Evolutionary conservation across 2,888 invertebrate genomes (phyloP).

Genomic region (Pyrochroa serraticornis): DNA sequence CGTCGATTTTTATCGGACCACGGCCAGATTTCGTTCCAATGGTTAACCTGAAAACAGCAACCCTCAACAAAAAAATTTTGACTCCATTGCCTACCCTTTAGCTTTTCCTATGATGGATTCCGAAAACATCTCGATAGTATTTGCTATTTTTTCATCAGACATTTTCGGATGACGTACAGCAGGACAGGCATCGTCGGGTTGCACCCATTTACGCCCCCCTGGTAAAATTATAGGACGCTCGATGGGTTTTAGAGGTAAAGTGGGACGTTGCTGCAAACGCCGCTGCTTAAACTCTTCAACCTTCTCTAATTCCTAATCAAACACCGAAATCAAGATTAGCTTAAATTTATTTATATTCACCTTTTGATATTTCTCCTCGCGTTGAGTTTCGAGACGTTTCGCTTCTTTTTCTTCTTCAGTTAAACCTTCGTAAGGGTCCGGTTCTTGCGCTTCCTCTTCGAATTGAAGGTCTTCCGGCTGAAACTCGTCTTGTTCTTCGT

Average conservation of each 20-base stretch:
- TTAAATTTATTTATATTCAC: constrained; percentile 23
- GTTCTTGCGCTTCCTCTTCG: constrained; percentile 50
- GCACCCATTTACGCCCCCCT: constrained; percentile 78
- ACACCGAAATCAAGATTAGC: background rate
- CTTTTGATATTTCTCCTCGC: constrained; percentile 51
- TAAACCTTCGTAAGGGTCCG: constrained; percentile 47
- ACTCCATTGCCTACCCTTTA: constrained; percentile 71
- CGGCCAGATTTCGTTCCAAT: constrained; percentile 68
- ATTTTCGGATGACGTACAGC: constrained; percentile 60
- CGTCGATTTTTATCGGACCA: constrained; percentile 64
- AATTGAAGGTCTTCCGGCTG: constrained; percentile 51
- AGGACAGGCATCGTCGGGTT: constrained; percentile 75
- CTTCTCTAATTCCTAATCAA: constrained; percentile 55
- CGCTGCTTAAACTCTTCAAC: constrained; percentile 57
- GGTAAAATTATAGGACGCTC: constrained; percentile 77
- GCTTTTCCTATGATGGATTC: constrained; percentile 85
- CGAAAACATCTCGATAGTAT: constrained; percentile 82
- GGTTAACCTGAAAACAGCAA: constrained; percentile 65
- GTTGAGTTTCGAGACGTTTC: constrained; percentile 37
- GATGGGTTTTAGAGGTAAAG: constrained; percentile 66
- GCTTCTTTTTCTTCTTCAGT: constrained; percentile 44
- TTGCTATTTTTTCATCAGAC: constrained; percentile 87
- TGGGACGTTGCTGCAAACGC: constrained; percentile 56
- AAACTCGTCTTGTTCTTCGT: constrained; percentile 1
- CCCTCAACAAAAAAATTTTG: constrained; percentile 20